Evolutionary conservation across 2,797 vertebrate genomes (phyloP), one percentile per base, ranked within the genome.

Genomic region (Cuculus canorus): DNA sequence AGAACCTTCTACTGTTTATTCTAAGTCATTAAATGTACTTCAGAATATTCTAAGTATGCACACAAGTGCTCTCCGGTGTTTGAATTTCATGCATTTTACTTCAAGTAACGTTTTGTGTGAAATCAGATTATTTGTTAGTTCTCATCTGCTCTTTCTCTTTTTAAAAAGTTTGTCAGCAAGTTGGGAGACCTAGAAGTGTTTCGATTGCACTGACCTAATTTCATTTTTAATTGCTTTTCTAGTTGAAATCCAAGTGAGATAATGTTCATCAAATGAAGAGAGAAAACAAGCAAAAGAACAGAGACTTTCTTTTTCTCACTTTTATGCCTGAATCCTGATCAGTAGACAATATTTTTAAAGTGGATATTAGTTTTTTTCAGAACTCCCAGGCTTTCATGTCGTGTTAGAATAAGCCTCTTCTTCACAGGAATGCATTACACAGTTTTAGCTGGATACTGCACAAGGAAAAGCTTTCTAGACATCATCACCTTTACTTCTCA

Each of bases 141-240:
- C 52, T 77, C 48, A 64, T 61, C 43, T 56, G 16, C 37, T 61
- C 16, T n/a, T 87, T 32, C 21, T 41, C 32, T 76, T 72, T 11
- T 72, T 37, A 9, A 86, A 53, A 91, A 82, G 50, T 86, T 80
- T 85, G 37, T n/a, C 78, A 71, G 47, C 48, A 86, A 80, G 64
- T 69, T 77, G 73, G 43, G 48, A 59, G 17, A 70, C 25, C 11
- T 83, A 17, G 61, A 90, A 86, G 47, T 66, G 86, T 50, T 91
- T 71, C 43, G 88, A 73, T 86, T 92, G 93, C 5, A 6, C 66
- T 89, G 86, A 87, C 68, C 71, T 87, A 59, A 87, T 90, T 90
- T 88, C 4, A 70, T 80, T 93, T 90, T 89, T 87, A 94, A 91
- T 89, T 96, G 79, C 76, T 70, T 86, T 81, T 84, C 48, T 56